Base-by-base conservation (phyloP, 2,888 invertebrate species). In the Apocheima hispidaria region DNA sequence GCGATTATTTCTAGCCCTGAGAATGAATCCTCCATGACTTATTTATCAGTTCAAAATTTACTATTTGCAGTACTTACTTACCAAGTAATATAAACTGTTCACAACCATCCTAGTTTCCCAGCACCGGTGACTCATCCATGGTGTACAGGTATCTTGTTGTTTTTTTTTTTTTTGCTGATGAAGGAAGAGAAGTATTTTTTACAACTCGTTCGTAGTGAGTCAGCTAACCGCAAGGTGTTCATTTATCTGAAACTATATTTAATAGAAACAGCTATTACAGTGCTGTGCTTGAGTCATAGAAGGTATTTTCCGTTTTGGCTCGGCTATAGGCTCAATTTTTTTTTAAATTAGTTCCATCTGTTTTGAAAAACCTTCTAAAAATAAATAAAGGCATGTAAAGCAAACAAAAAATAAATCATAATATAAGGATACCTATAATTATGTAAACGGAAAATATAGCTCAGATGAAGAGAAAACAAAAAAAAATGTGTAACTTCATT, bases 81-180 rank as follows among this genome's bases (percentile, higher is more conserved):
- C n/a, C n/a, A n/a, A n/a, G n/a, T n/a, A n/a, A n/a, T 2, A 21
- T 21, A 41, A 41, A 41, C 21, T 41, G 66, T 73, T 75, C 68
- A 51, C 28, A 41, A 41, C 38, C 51, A 6, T 20, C 36, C 43
- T 48, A 61, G 46, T 41, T 57, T 52, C 60, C 66, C 68, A 69
- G 69, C 55, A 51, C 41, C 46, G 38, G 70, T 67, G 52, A 57
- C 68, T 80, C 78, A 80, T 62, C 75, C 79, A 80, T 61, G 68
- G 59, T 64, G 67, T 66, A 62, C 68, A 71, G 66, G 70, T 70
- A 70, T 70, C 68, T 62, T 41, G 57, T 68, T 67, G 58, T 68
- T 67, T 50, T 70, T 68, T 69, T 62, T 43, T 36, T 68, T 65
- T 62, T 61, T 54, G 64, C 51, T 44, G 16, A 63, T 60, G 56